Evolutionary conservation across 1,140 invertebrate species (phyloP).

Genomic region (Drosophila cardini): DNA sequence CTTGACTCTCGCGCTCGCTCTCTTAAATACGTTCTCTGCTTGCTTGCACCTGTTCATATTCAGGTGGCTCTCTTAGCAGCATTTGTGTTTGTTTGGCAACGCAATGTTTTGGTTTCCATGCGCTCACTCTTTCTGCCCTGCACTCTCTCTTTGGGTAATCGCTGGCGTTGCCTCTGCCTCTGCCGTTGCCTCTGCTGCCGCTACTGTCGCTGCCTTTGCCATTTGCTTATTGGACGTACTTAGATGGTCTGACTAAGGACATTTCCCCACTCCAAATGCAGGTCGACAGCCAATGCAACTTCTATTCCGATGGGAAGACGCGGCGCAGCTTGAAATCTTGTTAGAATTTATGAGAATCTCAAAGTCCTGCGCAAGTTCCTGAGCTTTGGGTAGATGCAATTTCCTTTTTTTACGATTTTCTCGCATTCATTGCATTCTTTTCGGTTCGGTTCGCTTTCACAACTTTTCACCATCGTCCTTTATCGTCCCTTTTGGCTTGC

Average conservation of each 20-base stretch:
- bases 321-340: conserved; percentile 78
- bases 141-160: conserved; percentile 3
- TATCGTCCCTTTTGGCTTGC: conserved; percentile 5
- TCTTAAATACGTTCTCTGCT: conserved; percentile 22
- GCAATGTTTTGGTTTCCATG: conserved; percentile 61
- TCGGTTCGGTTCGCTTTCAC: conserved; percentile 58
- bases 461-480: conserved; percentile 53
- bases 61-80: conserved; percentile 42
- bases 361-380: conserved; percentile 80
- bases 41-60: conserved; percentile 65
- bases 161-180: conserved; percentile 43
- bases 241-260: conserved; percentile 30
- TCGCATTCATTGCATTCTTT: conserved; percentile 62
- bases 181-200: conserved; percentile 37
- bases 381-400: conserved; percentile 79
- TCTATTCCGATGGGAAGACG: conserved; percentile 35
- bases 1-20: conserved; percentile 27
- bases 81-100: conserved; percentile 35
- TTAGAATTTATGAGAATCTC: conserved; percentile 83
- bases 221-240: conserved; percentile 75
- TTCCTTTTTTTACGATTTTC: conserved; percentile 75
- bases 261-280: conserved; percentile 1
- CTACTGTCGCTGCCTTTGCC: conserved; percentile 34
- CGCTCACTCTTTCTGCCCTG: conserved; percentile 28
- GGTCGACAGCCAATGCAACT: conserved; percentile 32